Base-by-base conservation (phyloP, 2,888 invertebrate genomes). In the Clistopyga incitator region DNA sequence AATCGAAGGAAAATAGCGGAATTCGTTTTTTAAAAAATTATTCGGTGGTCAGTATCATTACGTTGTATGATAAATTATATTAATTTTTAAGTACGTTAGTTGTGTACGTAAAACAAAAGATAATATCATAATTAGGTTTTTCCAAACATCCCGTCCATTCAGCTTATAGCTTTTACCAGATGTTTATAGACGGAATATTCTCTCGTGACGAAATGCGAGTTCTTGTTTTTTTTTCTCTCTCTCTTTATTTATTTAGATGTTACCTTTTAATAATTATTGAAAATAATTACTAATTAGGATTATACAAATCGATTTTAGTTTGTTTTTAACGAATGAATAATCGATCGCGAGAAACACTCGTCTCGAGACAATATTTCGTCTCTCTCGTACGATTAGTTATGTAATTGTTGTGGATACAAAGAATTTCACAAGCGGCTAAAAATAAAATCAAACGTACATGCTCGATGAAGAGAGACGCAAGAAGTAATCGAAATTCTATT, bases 111-210 rank as follows among this genome's bases (percentile, higher is more conserved):
- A 85, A 64, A 56, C 81, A 54, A 29, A n/a, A 38, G 20, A 64
- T 18, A 59, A 78, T 61, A 71, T 61, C 45, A 81, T 81, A 65
- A 81, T 80, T 78, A 86, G 74, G 78, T 84, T 78, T 86, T 84
- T 85, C 82, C 82, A 84, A 85, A 85, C 80, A 84, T 87, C 87
- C 87, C 87, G 87, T 87, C 87, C 87, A 87, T 85, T 85, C 85
- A 81, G 84, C 85, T 86, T 84, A 84, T 83, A 81, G 84, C 84
- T 81, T 84, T 81, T 86, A 85, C 68, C 82, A 84, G 84, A 84
- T 86, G 84, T 84, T 83, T 78, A 85, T 85, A 81, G 79, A 79
- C 74, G 77, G 52, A 78, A 75, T 67, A 78, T 78, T 85, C 59
- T 81, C 76, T 75, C 82, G 81, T 13, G 71, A 54, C 67, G 75